phyloP scores from a whole-genome alignment of 2,113 vertebrate genomes.

The Ptyas mucosa region DNA sequence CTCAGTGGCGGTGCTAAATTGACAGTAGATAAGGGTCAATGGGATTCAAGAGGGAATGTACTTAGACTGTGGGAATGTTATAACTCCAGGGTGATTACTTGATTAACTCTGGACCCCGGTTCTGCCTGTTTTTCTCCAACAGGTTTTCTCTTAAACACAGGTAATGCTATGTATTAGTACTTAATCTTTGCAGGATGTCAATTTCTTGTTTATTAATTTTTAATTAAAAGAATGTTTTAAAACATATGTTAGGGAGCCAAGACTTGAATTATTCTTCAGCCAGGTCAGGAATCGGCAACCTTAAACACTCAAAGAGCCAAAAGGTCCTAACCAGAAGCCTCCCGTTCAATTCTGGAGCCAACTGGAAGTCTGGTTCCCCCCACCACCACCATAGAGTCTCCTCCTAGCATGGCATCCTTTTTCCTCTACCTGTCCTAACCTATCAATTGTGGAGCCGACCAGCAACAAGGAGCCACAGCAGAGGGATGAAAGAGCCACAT shows the following conservation, averaged over 20 bases:
- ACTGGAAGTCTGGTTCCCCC: too few species aligned
- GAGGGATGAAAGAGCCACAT: too few species aligned
- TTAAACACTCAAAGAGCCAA: too few species aligned
- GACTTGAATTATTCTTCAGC: neutral
- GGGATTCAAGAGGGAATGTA: neutral
- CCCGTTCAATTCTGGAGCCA: too few species aligned
- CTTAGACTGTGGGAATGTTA: neutral
- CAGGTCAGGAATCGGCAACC: neutral
- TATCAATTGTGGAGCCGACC: too few species aligned
- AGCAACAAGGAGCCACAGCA: too few species aligned
- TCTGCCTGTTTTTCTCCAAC: neutral
- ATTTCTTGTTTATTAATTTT: neutral
- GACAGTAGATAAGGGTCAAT: neutral
- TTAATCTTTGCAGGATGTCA: neutral
- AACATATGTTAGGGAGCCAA: neutral
- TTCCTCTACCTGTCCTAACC: too few species aligned
- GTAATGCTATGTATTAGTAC: neutral
- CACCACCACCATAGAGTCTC: too few species aligned
- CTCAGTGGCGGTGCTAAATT: neutral
- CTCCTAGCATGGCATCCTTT: too few species aligned
- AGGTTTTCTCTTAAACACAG: neutral
- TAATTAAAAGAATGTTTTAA: neutral
- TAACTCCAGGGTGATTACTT: neutral
- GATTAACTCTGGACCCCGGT: neutral
- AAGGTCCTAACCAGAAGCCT: too few species aligned